These are phyloP conservation scores for Halichondria panicea DNA, from an alignment of 37 sponge, comb jelly and placozoan species.

Conservation along the genomic window DNA sequence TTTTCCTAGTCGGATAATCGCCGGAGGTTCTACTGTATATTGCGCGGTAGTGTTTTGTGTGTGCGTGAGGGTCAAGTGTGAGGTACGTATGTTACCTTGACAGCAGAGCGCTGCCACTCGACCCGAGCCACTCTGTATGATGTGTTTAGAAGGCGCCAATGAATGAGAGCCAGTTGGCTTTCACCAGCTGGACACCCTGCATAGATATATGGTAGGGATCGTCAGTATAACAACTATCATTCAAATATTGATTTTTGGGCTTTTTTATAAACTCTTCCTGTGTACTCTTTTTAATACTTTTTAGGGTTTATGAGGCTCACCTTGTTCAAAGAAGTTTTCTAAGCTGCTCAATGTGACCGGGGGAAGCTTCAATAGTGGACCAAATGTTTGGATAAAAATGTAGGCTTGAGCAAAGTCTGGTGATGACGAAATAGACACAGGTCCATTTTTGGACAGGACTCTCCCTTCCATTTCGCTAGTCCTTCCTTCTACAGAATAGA, in stretches of 20 bases:
- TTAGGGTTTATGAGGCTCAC: slow-evolving; percentile 4
- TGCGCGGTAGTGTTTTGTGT: no score
- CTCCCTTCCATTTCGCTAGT: no score
- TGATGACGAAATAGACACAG: slow-evolving; percentile 7
- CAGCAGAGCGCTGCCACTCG: slow-evolving; percentile 50
- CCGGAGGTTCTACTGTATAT: no score
- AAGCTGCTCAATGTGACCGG: slow-evolving; percentile 35
- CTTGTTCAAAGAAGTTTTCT: slow-evolving; percentile 48
- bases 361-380: slow-evolving; percentile 15
- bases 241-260: not conserved
- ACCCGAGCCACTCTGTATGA: slow-evolving; percentile 14
- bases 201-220: not conserved
- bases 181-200: not conserved
- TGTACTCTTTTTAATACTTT: not conserved
- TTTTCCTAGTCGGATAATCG: no score
- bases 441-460: not conserved
- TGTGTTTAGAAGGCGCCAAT: slow-evolving; percentile 36
- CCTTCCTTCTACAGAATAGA: no score
- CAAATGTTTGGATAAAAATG: slow-evolving; percentile 44
- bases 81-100: slow-evolving; percentile 24
- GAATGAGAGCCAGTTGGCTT: slow-evolving; percentile 19
- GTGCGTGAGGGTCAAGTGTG: no score
- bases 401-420: slow-evolving; percentile 60
- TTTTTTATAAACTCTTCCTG: not conserved
- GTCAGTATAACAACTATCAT: not conserved